These are phyloP conservation scores for Odontothrips loti DNA, from an alignment of 2,888 invertebrate genomes.

Conservation along the genomic window DNA sequence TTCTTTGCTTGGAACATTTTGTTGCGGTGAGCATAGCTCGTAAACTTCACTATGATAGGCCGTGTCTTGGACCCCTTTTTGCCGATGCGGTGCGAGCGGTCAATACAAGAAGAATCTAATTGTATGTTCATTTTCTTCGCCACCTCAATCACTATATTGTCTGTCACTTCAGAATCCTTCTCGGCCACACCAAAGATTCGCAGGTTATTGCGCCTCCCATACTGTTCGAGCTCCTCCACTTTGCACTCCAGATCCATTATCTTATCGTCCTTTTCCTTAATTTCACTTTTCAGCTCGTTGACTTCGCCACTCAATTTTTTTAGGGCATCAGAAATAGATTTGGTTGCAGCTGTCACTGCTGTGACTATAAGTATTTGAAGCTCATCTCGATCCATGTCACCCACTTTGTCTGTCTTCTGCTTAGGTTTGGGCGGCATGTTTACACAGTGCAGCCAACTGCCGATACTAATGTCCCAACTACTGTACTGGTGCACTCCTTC, in stretches of 20 bases:
- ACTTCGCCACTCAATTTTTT: neutral
- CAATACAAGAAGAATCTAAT: neutral
- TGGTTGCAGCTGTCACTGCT: neutral
- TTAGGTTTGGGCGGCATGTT: too few species aligned
- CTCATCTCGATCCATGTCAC: neutral
- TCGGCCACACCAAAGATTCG: neutral
- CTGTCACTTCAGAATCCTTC: neutral
- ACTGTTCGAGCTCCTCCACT: neutral
- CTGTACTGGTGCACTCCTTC: too few species aligned
- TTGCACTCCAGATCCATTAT: neutral
- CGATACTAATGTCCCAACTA: too few species aligned
- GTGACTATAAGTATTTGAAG: neutral
- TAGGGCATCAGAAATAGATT: neutral
- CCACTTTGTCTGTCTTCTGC: neutral
- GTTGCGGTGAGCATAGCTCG: neutral
- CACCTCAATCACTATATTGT: neutral
- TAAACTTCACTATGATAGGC: neutral
- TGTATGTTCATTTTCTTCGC: neutral
- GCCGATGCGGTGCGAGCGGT: neutral
- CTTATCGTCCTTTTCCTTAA: neutral
- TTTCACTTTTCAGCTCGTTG: neutral
- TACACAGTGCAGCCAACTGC: too few species aligned
- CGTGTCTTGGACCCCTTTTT: neutral
- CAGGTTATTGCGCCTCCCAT: neutral
- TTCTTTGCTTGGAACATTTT: too few species aligned